These are phyloP conservation scores for Drosophila neonasuta DNA, from an alignment of 2,888 invertebrate species.

Conservation along the genomic window DNA sequence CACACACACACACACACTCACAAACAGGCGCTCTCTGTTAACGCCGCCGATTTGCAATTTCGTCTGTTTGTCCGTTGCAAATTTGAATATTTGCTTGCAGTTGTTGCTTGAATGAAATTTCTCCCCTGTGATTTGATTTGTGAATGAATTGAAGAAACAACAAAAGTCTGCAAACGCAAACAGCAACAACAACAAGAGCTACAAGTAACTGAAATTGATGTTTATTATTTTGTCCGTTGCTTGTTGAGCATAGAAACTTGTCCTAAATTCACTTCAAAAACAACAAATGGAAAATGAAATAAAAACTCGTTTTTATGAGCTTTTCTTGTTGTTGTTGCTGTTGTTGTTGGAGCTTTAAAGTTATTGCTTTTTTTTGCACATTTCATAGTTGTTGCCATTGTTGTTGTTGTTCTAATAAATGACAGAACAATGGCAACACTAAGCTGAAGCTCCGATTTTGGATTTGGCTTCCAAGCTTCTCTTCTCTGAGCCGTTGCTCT, in stretches of 20 bases:
- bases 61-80: constrained; percentile 7
- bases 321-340: constrained; percentile 31
- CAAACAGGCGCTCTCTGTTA: constrained; percentile 28
- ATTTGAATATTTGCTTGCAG: constrained; percentile 25
- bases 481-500: constrained; percentile 11
- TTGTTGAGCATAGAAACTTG: constrained; percentile 42
- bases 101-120: constrained; percentile 32
- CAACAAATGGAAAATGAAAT: constrained; percentile 28
- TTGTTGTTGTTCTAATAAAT: constrained; percentile 35
- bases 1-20: background rate
- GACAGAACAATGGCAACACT: constrained; percentile 47
- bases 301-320: constrained; percentile 51
- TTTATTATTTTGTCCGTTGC: constrained; percentile 10
- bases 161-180: background rate
- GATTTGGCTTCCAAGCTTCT: constrained; percentile 11
- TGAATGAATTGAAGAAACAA: constrained; percentile 46
- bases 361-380: constrained; percentile 22
- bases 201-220: constrained; percentile 1
- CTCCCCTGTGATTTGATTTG: constrained; percentile 19
- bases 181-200: background rate
- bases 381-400: constrained; percentile 8
- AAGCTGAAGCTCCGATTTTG: constrained; percentile 30
- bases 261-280: constrained; percentile 38
- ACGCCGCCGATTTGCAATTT: too few species aligned
- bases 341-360: constrained; percentile 35